Evolutionary conservation across 2,888 invertebrate species (phyloP), one percentile per base, ranked within the genome.

Genomic region (Dinocampus coccinellae): DNA sequence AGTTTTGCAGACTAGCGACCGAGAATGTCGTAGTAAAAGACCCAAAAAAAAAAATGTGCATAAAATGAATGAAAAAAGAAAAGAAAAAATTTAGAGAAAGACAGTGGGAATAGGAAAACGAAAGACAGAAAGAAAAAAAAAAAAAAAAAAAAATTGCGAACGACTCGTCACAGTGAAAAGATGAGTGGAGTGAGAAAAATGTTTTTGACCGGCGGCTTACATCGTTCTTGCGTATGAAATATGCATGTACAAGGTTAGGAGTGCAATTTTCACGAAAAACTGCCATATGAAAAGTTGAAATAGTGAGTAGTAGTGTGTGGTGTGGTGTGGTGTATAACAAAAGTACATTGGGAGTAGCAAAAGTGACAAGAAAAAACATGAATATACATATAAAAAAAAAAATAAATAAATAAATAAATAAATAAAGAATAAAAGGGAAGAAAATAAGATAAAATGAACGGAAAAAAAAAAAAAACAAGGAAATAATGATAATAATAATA

Each of bases 211-310:
- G 73, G 78, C 77, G 79, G 80, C 80, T 82, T 77, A 78, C 78
- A 78, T 74, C 77, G 76, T 78, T 77, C 74, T 47, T 7, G 47
- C 75, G 76, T 80, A 84, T 84, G 82, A 84, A 84, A 82, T 83
- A 84, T 84, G 82, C 81, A 80, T 81, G 83, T 80, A 82, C 82
- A 81, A 80, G 83, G 81, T 83, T 81, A 81, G 75, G 72, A 75
- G 80, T 78, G 78, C 79, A 83, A 82, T 83, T 83, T 83, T 79
- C 79, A 65, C 78, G 78, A 80, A 82, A 83, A 83, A 81, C 80
- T 79, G 78, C 79, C 65, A 53, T 70, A 73, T 73, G 71, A 72
- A 73, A 75, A 76, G 74, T 77, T 75, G 72, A 69, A 76, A 71
- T 42, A 42, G 63, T 67, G 52, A 53, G 60, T 67, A 62, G 70